Evolutionary conservation across 1,140 invertebrate species (phyloP).

Genomic region (Drosophila bipectinata): DNA sequence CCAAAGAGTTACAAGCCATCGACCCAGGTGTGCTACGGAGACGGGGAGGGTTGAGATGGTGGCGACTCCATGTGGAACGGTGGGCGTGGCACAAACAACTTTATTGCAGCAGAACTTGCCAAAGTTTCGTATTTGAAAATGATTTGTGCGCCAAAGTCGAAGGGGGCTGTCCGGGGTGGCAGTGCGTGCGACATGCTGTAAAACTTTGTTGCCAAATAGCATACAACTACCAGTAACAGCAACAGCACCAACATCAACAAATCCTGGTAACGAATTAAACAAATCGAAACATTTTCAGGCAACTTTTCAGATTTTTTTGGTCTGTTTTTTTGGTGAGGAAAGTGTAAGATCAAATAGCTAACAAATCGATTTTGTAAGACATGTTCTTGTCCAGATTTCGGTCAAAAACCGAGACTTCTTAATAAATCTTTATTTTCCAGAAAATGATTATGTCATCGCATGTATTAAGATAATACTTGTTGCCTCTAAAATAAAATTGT

Average conservation of each 20-base stretch:
- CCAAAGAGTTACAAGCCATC: slow-evolving; percentile 60
- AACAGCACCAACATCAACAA: slow-evolving; percentile 30
- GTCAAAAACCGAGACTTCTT: too few relatives aligned
- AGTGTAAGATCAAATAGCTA: slow-evolving; percentile 11
- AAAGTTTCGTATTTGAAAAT: slow-evolving; percentile 78
- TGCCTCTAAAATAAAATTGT: too few relatives aligned
- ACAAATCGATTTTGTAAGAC: slow-evolving; percentile 1
- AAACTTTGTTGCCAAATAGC: slow-evolving; percentile 74
- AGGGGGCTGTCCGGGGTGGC: slow-evolving; percentile 4
- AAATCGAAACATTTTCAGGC: slow-evolving; percentile 59
- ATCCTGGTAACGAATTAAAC: slow-evolving; percentile 67
- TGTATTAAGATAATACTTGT: too few relatives aligned
- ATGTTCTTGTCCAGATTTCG: not conserved
- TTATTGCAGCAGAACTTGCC: slow-evolving; percentile 71
- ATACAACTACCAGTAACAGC: slow-evolving; percentile 31
- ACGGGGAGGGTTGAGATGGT: not conserved
- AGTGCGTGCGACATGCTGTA: slow-evolving; percentile 63
- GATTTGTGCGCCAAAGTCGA: slow-evolving; percentile 56
- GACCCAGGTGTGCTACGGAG: slow-evolving; percentile 25
- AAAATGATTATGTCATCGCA: too few relatives aligned
- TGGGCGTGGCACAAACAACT: slow-evolving; percentile 67
- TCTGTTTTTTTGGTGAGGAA: not conserved
- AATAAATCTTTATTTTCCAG: too few relatives aligned
- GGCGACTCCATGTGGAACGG: slow-evolving; percentile 8
- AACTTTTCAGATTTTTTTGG: not conserved